These are phyloP conservation scores for Sarcophaga peregrina DNA, from an alignment of 1,140 invertebrate species.

Conservation along the genomic window DNA sequence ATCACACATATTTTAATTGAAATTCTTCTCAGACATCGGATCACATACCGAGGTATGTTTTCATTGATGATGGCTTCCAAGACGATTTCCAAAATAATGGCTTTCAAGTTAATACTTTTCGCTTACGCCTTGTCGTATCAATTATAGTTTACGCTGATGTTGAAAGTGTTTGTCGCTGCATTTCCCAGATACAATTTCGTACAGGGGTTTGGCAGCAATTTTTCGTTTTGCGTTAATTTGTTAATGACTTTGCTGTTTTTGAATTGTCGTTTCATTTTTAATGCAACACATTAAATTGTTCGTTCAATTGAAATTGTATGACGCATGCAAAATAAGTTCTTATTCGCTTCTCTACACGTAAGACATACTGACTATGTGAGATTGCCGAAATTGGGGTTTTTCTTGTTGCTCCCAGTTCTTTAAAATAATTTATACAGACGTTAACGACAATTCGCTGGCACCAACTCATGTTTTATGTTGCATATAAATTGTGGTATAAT, in stretches of 20 bases:
- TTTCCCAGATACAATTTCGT: not conserved
- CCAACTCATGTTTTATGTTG: slow-evolving; percentile 2
- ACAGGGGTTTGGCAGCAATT: slow-evolving; percentile 6
- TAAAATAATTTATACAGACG: not conserved
- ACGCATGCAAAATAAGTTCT: not conserved
- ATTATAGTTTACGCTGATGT: not conserved
- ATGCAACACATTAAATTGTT: slow-evolving; percentile 25
- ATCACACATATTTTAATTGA: too few relatives aligned
- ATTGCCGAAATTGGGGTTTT: not conserved
- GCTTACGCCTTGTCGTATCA: not conserved
- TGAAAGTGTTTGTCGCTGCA: not conserved
- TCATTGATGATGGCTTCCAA: too few relatives aligned
- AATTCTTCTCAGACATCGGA: too few relatives aligned
- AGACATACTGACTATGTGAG: too few relatives aligned
- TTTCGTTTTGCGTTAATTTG: not conserved
- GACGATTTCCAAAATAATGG: too few relatives aligned
- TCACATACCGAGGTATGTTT: too few relatives aligned
- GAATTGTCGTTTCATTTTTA: not conserved
- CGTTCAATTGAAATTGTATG: not conserved
- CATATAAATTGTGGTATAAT: slow-evolving; percentile 15
- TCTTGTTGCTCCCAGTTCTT: not conserved
- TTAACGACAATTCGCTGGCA: not conserved
- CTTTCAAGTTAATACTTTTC: not conserved
- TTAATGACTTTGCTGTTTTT: slow-evolving; percentile 2
- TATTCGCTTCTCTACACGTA: not conserved